These are phyloP conservation scores for Austrolebias charrua DNA, from an alignment of 2,797 vertebrate species.

Conservation along the genomic window DNA sequence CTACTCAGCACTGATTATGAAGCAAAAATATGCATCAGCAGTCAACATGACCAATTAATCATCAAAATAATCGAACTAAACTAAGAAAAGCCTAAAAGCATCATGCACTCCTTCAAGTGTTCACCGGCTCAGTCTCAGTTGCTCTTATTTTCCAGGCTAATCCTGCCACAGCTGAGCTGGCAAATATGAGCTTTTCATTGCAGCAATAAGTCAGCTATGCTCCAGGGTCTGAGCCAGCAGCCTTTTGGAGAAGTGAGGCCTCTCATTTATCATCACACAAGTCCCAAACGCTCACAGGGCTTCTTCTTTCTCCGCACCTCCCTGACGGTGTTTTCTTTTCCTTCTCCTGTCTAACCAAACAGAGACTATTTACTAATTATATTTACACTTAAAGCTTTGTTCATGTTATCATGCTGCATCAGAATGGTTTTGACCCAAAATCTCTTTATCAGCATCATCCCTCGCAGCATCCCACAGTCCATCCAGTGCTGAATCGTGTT, in stretches of 20 bases:
- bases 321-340: background rate
- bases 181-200: conserved; percentile 36
- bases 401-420: background rate
- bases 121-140: conserved; percentile 28
- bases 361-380: conserved; percentile 7
- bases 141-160: conserved; percentile 32
- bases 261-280: conserved; percentile 32
- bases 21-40: too few relatives aligned
- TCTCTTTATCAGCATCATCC: conserved; percentile 8
- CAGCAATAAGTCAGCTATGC: conserved; percentile 39
- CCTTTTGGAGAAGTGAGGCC: conserved; percentile 32
- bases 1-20: too few relatives aligned
- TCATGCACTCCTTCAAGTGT: conserved; percentile 29
- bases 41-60: too few relatives aligned
- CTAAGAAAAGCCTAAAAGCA: conserved; percentile 16
- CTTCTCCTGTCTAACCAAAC: conserved; percentile 12
- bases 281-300: conserved; percentile 26
- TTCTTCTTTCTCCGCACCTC: conserved; percentile 23
- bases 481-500: conserved; percentile 11
- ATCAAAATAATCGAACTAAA: background rate
- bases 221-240: conserved; percentile 44
- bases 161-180: conserved; percentile 42
- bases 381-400: conserved; percentile 14
- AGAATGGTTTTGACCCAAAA: background rate
- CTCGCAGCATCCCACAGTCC: conserved; percentile 6